A percentile compares a stretch with the other conserved stretches of the same genome.
Evolutionary conservation across 37 sponge, comb jelly and placozoan genomes (phyloP).

Genomic region (Ianthella basta): DNA sequence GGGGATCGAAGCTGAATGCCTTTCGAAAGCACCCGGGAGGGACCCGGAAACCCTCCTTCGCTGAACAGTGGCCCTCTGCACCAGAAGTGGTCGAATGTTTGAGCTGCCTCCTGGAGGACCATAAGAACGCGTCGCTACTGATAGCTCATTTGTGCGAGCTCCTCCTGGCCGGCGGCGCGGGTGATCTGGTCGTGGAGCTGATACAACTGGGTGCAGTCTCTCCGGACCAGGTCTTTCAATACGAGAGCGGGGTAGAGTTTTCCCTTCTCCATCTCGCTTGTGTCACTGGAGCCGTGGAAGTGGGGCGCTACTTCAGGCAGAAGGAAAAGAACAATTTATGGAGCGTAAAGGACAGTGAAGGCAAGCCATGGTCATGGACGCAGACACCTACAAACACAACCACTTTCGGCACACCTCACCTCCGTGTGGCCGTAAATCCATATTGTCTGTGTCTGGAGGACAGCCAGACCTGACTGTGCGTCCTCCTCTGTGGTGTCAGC

Average conservation of each 20-base stretch:
- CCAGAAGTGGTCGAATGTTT: neutral
- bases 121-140: neutral
- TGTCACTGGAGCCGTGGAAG: constrained; percentile 13
- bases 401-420: no score
- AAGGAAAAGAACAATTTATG: constrained; percentile 19
- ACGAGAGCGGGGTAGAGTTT: constrained; percentile 10
- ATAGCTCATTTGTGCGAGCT: constrained; percentile 8
- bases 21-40: neutral
- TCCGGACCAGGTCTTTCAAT: neutral
- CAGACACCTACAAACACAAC: neutral
- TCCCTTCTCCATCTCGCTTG: constrained; percentile 23
- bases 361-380: neutral
- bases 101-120: neutral
- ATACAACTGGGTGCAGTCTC: neutral
- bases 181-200: neutral
- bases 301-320: constrained; percentile 6
- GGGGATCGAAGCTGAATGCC: constrained; percentile 29
- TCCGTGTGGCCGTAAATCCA: no score
- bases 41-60: neutral
- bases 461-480: no score
- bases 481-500: no score
- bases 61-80: neutral
- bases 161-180: neutral
- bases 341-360: constrained; percentile 5
- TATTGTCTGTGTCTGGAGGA: no score